phyloP scores from a whole-genome alignment of 1,140 invertebrate species.

The Caenorhabditis briggsae region DNA sequence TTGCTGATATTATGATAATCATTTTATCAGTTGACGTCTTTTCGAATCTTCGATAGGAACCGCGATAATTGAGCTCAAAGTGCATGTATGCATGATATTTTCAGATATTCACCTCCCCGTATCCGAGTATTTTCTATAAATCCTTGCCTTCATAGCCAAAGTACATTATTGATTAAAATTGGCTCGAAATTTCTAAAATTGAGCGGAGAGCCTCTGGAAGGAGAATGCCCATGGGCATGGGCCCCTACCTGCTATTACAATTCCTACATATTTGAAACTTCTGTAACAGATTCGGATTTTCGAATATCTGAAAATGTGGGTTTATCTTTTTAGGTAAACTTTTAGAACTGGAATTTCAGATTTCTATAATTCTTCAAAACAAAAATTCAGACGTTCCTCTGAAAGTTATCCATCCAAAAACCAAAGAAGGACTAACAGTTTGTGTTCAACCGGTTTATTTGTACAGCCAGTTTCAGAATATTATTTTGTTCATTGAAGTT shows the following conservation, averaged over 20 bases:
- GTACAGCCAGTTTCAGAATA: conserved; percentile 11
- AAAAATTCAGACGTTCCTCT: background rate
- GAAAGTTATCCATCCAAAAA: background rate
- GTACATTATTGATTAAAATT: background rate
- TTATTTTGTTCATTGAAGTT: background rate
- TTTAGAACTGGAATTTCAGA: background rate
- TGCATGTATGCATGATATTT: background rate
- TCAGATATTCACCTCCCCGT: background rate
- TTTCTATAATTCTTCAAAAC: background rate
- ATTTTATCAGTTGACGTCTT: too few species aligned
- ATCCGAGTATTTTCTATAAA: conserved; percentile 14
- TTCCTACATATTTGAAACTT: conserved; percentile 2
- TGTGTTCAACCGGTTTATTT: conserved; percentile 17
- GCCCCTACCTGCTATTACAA: background rate
- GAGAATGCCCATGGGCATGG: conserved; percentile 1
- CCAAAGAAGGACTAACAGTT: background rate
- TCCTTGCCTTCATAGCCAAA: background rate
- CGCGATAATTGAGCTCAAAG: background rate
- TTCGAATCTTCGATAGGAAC: too few species aligned
- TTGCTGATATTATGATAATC: too few species aligned
- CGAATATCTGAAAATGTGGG: too few species aligned
- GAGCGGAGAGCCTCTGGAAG: background rate
- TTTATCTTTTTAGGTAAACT: background rate
- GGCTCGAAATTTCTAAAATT: background rate
- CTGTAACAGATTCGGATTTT: background rate